Evolutionary conservation across 2,797 vertebrate genomes (phyloP).

Genomic region (Pogoniulus pusillus): DNA sequence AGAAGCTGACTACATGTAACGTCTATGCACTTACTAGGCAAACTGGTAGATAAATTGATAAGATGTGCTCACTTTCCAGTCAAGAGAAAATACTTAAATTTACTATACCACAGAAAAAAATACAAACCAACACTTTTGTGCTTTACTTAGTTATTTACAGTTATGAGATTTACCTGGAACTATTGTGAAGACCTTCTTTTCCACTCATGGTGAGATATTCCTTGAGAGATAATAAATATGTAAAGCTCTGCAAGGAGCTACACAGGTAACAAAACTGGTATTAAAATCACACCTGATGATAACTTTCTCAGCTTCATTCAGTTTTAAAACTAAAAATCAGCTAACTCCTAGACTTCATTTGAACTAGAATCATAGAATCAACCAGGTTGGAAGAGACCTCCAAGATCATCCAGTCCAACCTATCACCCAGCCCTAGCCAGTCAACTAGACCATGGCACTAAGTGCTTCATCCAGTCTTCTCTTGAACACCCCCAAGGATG

Average conservation of each 20-base stretch:
- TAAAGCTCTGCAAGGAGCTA: neutral
- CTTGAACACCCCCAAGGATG: too few species aligned
- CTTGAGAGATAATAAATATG: neutral
- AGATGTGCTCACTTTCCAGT: slow-evolving; percentile 57
- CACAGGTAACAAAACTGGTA: neutral
- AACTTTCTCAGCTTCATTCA: neutral
- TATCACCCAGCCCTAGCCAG: too few species aligned
- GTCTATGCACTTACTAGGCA: slow-evolving; percentile 46
- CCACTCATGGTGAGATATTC: neutral
- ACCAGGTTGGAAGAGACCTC: too few species aligned
- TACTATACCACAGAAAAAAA: slow-evolving; percentile 34
- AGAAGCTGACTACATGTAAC: slow-evolving; percentile 37
- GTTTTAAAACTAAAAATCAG: neutral
- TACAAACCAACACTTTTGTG: neutral
- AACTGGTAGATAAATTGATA: slow-evolving; percentile 61
- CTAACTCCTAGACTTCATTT: neutral
- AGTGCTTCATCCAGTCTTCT: too few species aligned
- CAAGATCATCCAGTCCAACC: too few species aligned
- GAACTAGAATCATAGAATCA: too few species aligned
- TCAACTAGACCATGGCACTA: too few species aligned
- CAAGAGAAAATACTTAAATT: slow-evolving; percentile 69
- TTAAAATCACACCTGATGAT: neutral
- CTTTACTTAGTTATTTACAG: neutral
- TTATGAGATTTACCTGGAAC: neutral
- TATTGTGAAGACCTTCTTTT: neutral